phyloP scores from a whole-genome alignment of 2,888 invertebrate genomes.

The Hemithea aestivaria region DNA sequence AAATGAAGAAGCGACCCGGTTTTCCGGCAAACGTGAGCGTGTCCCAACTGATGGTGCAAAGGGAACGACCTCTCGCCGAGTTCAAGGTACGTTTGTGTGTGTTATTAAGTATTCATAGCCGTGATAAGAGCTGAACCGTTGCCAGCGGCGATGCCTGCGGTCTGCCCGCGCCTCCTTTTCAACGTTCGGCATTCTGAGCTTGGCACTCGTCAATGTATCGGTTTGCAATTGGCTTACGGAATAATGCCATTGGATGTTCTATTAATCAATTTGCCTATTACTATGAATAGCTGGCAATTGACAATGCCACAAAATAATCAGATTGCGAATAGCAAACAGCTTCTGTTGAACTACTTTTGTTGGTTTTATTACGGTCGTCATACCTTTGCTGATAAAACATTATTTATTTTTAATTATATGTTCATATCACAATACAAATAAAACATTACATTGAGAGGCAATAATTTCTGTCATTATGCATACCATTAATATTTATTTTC shows the following conservation, averaged over 20 bases:
- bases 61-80: conserved; percentile 79
- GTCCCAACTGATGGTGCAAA: conserved; percentile 82
- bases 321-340: too few relatives aligned
- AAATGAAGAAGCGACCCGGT: conserved; percentile 80
- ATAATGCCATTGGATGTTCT: conserved; percentile 2
- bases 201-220: conserved; percentile 25
- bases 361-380: too few relatives aligned
- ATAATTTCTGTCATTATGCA: too few relatives aligned
- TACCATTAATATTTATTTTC: too few relatives aligned
- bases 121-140: conserved; percentile 55
- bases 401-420: too few relatives aligned
- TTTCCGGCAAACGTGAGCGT: conserved; percentile 81
- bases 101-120: conserved; percentile 51
- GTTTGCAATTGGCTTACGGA: conserved; percentile 17
- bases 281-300: conserved; percentile 12
- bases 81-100: conserved; percentile 57
- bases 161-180: conserved; percentile 20
- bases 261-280: conserved; percentile 9
- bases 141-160: conserved; percentile 43
- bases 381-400: too few relatives aligned
- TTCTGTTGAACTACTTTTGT: too few relatives aligned
- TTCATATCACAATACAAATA: too few relatives aligned
- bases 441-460: too few relatives aligned
- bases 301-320: conserved; percentile 5
- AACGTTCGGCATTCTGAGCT: conserved; percentile 32